A percentile compares a stretch with the other conserved stretches of the same genome.
Conservation (phyloP, 2,797 vertebrate species). For the Octomys mimax region DNA sequence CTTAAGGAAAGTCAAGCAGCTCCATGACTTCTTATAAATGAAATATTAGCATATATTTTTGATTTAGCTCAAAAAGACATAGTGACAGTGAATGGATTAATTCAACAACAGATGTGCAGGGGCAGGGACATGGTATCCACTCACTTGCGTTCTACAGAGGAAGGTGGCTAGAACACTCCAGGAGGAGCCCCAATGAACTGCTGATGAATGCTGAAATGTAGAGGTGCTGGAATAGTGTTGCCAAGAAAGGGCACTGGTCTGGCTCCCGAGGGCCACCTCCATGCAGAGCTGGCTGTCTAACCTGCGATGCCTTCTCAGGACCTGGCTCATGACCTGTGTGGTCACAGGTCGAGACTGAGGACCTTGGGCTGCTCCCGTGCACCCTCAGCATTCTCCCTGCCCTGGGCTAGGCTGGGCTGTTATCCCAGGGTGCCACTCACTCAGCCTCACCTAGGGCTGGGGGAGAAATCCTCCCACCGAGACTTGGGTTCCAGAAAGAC, state of each 20-base stretch:
- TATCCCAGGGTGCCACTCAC: not conserved
- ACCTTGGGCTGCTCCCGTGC: not conserved
- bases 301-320: too few species aligned
- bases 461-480: not conserved
- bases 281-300: too few species aligned
- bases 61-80: conserved; percentile 33
- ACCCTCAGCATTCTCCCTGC: not conserved
- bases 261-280: fast-evolving
- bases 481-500: not conserved
- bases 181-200: not conserved
- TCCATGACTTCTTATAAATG: not conserved
- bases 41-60: conserved; percentile 20
- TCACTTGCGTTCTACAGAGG: not conserved
- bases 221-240: not conserved
- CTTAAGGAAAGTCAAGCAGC: conserved; percentile 14
- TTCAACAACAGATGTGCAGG: not conserved
- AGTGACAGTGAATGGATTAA: conserved; percentile 37
- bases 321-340: too few species aligned
- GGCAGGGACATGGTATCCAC: not conserved
- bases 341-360: not conserved
- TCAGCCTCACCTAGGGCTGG: not conserved
- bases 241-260: fast-evolving
- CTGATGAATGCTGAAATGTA: not conserved
- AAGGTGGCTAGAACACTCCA: not conserved
- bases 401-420: not conserved